Conservation (phyloP, 1,140 invertebrate species). For the Zaprionus tsacasi region DNA sequence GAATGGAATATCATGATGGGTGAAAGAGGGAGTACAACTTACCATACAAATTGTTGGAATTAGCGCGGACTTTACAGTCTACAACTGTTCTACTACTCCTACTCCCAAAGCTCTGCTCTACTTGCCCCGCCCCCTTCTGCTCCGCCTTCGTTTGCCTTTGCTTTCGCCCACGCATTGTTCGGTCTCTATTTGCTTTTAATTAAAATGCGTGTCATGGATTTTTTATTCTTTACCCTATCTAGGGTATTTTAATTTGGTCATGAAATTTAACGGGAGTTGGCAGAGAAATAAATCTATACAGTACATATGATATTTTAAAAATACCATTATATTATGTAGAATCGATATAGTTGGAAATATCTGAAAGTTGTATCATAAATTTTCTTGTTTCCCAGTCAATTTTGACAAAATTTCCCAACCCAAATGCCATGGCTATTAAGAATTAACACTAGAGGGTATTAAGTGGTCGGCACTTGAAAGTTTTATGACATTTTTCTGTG, state of each 20-base stretch:
- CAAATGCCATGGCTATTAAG: not conserved
- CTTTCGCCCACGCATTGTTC: slow-evolving; percentile 17
- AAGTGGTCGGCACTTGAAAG: not conserved
- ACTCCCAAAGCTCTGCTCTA: not conserved
- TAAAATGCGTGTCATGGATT: slow-evolving; percentile 79
- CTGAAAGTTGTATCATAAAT: not conserved
- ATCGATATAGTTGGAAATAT: not conserved
- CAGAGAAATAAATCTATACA: not conserved
- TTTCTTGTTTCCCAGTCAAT: not conserved
- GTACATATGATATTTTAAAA: not conserved
- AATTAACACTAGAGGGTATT: slow-evolving; percentile 2
- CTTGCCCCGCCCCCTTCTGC: not conserved
- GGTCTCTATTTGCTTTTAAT: slow-evolving; percentile 78
- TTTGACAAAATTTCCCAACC: too few species aligned
- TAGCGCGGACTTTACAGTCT: slow-evolving; percentile 38
- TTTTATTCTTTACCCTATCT: slow-evolving; percentile 29
- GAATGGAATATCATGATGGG: not conserved
- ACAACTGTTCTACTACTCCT: not conserved
- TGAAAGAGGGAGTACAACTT: slow-evolving; percentile 26
- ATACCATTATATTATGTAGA: not conserved
- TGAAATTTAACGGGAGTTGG: slow-evolving; percentile 4
- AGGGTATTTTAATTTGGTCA: slow-evolving; percentile 4
- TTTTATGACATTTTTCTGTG: slow-evolving; percentile 25
- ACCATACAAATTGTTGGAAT: slow-evolving; percentile 59
- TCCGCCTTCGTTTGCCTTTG: not conserved